Evolutionary conservation across 2,888 invertebrate species (phyloP).

Genomic region (Synanthedon myopaeformis): DNA sequence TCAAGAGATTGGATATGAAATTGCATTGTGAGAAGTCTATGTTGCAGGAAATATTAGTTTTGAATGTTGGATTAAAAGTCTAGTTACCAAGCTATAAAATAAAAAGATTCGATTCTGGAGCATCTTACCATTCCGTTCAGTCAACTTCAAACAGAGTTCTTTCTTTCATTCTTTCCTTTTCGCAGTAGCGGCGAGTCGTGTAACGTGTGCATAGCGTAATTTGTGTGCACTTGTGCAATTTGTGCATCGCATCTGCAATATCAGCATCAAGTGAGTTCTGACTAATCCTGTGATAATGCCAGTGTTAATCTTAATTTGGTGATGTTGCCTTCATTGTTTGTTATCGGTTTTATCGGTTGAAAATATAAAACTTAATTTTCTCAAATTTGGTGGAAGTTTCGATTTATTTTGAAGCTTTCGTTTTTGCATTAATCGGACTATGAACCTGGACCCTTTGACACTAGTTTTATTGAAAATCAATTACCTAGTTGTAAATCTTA

Average conservation of each 20-base stretch:
- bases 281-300: slow-evolving; percentile 19
- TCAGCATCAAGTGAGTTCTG: slow-evolving; percentile 17
- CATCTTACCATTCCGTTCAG: too few species aligned
- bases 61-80: too few species aligned
- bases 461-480: slow-evolving; percentile 99
- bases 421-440: slow-evolving; percentile 93
- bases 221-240: slow-evolving; percentile 34
- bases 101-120: too few species aligned
- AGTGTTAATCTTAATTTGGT: slow-evolving; percentile 56
- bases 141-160: too few species aligned
- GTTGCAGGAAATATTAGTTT: too few species aligned
- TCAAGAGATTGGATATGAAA: too few species aligned
- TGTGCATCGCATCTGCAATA: too few species aligned
- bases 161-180: too few species aligned
- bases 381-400: slow-evolving; percentile 90
- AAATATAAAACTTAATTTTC: slow-evolving; percentile 29
- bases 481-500: slow-evolving; percentile 95
- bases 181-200: too few species aligned
- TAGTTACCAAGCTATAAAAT: too few species aligned
- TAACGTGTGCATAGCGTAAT: too few species aligned
- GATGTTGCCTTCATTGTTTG: slow-evolving; percentile 62
- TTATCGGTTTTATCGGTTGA: slow-evolving; percentile 56
- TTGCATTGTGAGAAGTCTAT: too few species aligned
- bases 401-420: slow-evolving; percentile 96
- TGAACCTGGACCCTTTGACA: slow-evolving; percentile 99